A percentile compares a stretch with the other conserved stretches of the same genome.
phyloP scores from a whole-genome alignment of 2,113 vertebrate species.

The Nyctibius bracteatus region DNA sequence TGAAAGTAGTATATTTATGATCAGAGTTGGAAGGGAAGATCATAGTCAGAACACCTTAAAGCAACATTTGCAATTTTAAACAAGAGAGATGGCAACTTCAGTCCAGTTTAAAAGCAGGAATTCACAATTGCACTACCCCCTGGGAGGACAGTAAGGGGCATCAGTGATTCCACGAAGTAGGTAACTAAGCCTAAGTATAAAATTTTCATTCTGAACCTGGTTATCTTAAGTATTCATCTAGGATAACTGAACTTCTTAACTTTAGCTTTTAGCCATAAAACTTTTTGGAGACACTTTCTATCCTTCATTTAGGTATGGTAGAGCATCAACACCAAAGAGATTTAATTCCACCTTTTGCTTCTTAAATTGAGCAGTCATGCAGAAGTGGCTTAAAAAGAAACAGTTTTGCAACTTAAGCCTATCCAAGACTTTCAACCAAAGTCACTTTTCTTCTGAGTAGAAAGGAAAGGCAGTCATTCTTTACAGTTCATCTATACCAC shows the following conservation, averaged over 20 bases:
- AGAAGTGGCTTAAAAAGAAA: background rate
- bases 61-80: background rate
- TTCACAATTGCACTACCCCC: background rate
- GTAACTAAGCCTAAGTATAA: background rate
- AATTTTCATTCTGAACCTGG: background rate
- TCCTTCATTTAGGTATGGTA: background rate
- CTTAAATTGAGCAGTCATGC: background rate
- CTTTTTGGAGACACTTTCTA: background rate
- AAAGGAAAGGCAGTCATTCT: background rate
- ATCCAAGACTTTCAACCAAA: background rate
- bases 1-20: background rate
- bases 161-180: background rate
- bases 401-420: background rate
- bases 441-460: background rate
- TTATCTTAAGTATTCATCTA: background rate
- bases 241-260: background rate
- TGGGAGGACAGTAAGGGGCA: background rate
- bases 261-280: background rate
- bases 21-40: background rate
- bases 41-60: background rate
- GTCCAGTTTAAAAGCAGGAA: background rate
- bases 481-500: background rate
- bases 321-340: background rate
- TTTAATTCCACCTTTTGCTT: background rate
- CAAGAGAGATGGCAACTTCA: background rate